phyloP scores from a whole-genome alignment of 2,888 invertebrate species.

The Cabera pusaria region DNA sequence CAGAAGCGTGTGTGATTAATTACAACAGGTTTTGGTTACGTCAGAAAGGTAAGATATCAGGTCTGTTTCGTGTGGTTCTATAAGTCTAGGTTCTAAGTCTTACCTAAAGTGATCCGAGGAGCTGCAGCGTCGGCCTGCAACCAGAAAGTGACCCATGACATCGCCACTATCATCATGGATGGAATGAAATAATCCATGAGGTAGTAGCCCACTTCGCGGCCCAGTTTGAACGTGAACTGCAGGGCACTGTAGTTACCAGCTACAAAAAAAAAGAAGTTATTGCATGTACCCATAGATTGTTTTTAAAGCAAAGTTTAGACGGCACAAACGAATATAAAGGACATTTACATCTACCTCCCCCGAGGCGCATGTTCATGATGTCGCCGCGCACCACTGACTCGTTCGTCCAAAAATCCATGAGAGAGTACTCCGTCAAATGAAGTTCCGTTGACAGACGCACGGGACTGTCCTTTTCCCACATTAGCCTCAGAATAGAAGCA shows the following conservation, averaged over 20 bases:
- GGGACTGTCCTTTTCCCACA: slow-evolving; percentile 90
- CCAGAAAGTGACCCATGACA: slow-evolving; percentile 96
- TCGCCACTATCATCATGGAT: slow-evolving; percentile 92
- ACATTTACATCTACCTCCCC: slow-evolving; percentile 86
- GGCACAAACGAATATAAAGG: slow-evolving; percentile 44
- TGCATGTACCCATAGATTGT: neutral
- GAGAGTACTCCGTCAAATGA: slow-evolving; percentile 91
- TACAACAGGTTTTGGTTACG: too few relatives aligned
- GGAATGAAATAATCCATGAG: slow-evolving; percentile 95
- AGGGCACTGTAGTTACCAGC: slow-evolving; percentile 93
- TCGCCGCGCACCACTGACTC: slow-evolving; percentile 88
- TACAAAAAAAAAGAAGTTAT: slow-evolving; percentile 46
- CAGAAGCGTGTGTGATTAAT: too few relatives aligned
- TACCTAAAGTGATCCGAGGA: slow-evolving; percentile 91
- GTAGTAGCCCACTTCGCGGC: slow-evolving; percentile 93
- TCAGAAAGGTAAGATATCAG: too few relatives aligned
- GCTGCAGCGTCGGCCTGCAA: slow-evolving; percentile 93
- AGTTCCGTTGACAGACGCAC: slow-evolving; percentile 89
- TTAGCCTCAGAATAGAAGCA: slow-evolving; percentile 87
- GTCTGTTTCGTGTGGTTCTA: too few relatives aligned
- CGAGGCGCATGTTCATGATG: slow-evolving; percentile 86
- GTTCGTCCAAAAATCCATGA: slow-evolving; percentile 88
- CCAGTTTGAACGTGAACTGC: slow-evolving; percentile 90
- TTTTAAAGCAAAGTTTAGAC: slow-evolving; percentile 29
- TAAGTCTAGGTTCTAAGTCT: too few relatives aligned